Evolutionary conservation across 2,888 invertebrate species (phyloP), one percentile per base, ranked within the genome.

Genomic region (Thera britannica): DNA sequence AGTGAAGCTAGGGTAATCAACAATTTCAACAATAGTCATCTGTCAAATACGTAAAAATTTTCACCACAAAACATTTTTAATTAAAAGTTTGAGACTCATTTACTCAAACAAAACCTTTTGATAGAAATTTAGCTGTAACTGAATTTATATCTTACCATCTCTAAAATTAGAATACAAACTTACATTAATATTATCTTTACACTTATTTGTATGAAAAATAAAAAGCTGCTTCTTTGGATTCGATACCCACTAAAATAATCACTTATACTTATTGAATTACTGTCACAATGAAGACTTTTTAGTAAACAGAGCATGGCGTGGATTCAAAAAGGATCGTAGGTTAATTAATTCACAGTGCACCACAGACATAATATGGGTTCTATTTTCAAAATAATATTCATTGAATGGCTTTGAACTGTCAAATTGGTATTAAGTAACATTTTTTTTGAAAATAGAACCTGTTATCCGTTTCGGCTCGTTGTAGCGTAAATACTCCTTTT

Each of bases 161-260:
- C 83, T 84, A 86, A 55, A 23, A 51, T 62, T 77, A 81, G 83
- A 79, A 79, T 87, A 86, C 79, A 79, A 77, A 84, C 88, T 89
- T 87, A 89, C 65, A 68, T 80, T 73, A 62, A 4, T 11, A 56
- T 64, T 78, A 78, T 81, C 79, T 86, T 84, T 87, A 87, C 83
- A 85, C 79, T 84, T 87, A 87, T 61, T 12, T 75, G 83, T 90
- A 89, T 86, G 85, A 89, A 91, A 56, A 92, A 92, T 90, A 90
- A 92, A 91, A 90, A 90, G 86, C 88, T 88, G 91, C 82, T 83
- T 92, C 92, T 92, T 92, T 92, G 92, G 92, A 86, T 86, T 82
- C 78, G 66, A 79, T 74, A 79, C 80, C 79, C 68, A 77, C 77
- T 77, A 75, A 77, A 70, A 65, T 70, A 73, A 70, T 72, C 36